Conservation (phyloP, 2,113 vertebrate species). For the Mustelus asterias region DNA sequence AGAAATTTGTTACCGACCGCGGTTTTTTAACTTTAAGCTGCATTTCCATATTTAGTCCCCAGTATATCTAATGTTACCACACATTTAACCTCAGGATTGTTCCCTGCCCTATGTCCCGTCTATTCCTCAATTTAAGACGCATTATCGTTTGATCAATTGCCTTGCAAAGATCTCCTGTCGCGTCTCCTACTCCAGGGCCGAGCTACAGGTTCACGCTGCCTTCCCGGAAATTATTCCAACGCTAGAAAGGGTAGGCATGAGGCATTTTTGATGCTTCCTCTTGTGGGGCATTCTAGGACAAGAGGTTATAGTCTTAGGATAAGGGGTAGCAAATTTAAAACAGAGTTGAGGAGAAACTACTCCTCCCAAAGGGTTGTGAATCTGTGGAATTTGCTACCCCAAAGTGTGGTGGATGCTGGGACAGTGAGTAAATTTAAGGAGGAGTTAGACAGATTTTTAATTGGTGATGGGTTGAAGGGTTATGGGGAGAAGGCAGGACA, state of each 20-base stretch:
- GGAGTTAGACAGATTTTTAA: no score
- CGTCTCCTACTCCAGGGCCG: background rate
- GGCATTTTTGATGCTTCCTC: no score
- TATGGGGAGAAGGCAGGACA: no score
- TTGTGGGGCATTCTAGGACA: no score
- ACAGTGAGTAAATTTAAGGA: no score
- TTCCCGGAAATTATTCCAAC: background rate
- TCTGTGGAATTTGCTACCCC: no score
- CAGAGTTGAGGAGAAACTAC: no score
- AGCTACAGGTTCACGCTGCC: background rate
- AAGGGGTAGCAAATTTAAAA: no score
- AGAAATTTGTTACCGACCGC: background rate
- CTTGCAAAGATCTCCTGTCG: background rate
- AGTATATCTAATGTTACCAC: background rate
- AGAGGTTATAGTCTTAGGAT: no score
- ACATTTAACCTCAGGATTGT: background rate
- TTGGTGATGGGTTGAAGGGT: no score
- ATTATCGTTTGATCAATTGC: background rate
- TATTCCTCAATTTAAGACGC: background rate
- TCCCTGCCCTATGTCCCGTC: background rate
- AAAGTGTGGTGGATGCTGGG: no score
- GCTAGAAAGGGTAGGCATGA: background rate
- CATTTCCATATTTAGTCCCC: background rate
- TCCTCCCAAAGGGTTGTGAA: no score
- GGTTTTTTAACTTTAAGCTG: background rate